phyloP scores from a whole-genome alignment of 2,113 vertebrate genomes.

The Osmerus mordax region DNA sequence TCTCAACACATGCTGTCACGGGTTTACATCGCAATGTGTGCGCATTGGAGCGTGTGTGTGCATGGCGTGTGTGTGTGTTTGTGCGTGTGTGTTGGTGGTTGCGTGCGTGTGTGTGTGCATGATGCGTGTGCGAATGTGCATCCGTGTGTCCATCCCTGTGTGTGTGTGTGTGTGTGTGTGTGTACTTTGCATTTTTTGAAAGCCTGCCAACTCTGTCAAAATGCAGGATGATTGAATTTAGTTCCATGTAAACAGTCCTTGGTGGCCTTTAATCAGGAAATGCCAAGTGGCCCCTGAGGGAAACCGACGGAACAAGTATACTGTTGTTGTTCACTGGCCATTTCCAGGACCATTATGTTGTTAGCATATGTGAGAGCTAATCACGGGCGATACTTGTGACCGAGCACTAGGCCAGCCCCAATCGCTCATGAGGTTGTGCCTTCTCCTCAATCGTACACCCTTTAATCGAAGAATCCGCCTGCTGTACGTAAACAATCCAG shows the following conservation, averaged over 20 bases:
- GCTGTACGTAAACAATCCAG: too few relatives aligned
- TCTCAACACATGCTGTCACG: not conserved
- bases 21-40: not conserved
- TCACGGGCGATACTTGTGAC: not conserved
- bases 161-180: not conserved
- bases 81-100: not conserved
- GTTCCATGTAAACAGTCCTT: not conserved
- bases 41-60: not conserved
- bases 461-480: too few relatives aligned
- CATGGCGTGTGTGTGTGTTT: not conserved
- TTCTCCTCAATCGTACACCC: too few relatives aligned
- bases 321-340: conserved; percentile 15
- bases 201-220: not conserved
- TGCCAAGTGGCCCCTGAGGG: conserved; percentile 18
- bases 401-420: not conserved
- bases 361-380: conserved; percentile 22
- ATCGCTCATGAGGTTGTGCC: not conserved
- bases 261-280: conserved; percentile 11
- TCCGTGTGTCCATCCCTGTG: not conserved
- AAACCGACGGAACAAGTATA: conserved; percentile 6
- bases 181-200: not conserved
- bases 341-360: conserved; percentile 27
- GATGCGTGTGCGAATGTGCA: not conserved
- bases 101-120: not conserved
- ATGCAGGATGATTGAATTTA: not conserved